Conservation (phyloP, 2,797 vertebrate genomes). For the Phoeniculus purpureus region DNA sequence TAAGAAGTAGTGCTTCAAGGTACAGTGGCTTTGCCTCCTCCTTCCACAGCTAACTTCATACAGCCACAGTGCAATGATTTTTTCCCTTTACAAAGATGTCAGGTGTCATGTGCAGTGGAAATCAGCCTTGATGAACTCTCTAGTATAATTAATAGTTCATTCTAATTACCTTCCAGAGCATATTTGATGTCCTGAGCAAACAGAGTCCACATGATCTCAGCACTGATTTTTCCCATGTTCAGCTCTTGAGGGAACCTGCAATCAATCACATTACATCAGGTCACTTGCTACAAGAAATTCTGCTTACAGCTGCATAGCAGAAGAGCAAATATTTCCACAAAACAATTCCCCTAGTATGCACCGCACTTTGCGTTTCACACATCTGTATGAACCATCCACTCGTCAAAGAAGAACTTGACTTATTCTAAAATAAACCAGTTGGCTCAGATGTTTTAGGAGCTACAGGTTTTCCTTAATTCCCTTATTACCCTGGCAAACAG, state of each 20-base stretch:
- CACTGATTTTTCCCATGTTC: constrained; percentile 92
- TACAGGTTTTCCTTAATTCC: not conserved
- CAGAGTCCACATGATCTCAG: constrained; percentile 94
- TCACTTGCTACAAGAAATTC: constrained; percentile 1
- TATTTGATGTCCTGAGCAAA: constrained; percentile 98
- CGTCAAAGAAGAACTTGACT: not conserved
- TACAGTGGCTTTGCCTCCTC: not conserved
- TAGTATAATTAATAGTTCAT: not conserved
- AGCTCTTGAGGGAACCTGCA: constrained; percentile 96
- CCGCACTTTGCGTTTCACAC: not conserved
- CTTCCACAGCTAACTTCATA: not conserved
- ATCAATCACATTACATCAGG: constrained; percentile 51
- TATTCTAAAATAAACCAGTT: not conserved
- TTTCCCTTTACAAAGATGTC: not conserved
- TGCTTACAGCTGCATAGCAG: not conserved
- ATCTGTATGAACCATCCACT: not conserved
- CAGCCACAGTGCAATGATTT: not conserved
- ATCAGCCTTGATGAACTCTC: not conserved
- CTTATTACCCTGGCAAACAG: not conserved
- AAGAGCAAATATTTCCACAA: not conserved
- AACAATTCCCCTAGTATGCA: not conserved
- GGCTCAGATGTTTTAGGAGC: not conserved
- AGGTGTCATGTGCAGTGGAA: not conserved
- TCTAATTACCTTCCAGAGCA: constrained; percentile 92
- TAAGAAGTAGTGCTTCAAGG: not conserved